Percentiles rank a stretch among this genome's conserved stretches.
Conservation (phyloP, 2,797 vertebrate species). For the Falco concolor region DNA sequence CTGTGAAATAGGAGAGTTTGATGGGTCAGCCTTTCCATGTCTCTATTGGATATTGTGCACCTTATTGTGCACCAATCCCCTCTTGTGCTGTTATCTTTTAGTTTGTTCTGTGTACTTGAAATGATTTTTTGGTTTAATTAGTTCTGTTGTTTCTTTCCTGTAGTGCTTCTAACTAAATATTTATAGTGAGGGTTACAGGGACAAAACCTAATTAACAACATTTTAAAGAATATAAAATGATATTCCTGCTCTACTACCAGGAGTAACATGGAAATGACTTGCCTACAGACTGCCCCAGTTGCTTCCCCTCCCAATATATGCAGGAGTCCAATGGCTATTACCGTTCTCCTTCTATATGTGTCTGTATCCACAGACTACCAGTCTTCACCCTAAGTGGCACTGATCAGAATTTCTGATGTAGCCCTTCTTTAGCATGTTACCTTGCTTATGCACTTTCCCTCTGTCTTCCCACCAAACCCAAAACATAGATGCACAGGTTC, state of each 20-base stretch:
- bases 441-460: background rate
- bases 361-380: background rate
- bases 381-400: background rate
- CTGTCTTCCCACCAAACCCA: background rate
- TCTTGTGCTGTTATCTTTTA: background rate
- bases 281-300: background rate
- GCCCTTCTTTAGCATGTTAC: background rate
- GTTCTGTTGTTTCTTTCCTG: background rate
- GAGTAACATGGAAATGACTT: background rate
- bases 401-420: background rate
- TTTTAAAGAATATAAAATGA: background rate
- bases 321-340: background rate
- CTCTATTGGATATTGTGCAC: background rate
- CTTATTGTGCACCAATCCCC: background rate
- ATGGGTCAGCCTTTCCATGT: background rate
- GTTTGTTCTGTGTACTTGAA: background rate
- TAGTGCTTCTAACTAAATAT: background rate
- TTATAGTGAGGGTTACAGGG: background rate
- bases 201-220: background rate
- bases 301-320: background rate
- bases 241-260: background rate
- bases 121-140: background rate
- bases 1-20: background rate
- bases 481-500: background rate
- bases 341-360: background rate